These are phyloP conservation scores for Manis pentadactyla DNA, from an alignment of 2,797 vertebrate species.

Conservation along the genomic window DNA sequence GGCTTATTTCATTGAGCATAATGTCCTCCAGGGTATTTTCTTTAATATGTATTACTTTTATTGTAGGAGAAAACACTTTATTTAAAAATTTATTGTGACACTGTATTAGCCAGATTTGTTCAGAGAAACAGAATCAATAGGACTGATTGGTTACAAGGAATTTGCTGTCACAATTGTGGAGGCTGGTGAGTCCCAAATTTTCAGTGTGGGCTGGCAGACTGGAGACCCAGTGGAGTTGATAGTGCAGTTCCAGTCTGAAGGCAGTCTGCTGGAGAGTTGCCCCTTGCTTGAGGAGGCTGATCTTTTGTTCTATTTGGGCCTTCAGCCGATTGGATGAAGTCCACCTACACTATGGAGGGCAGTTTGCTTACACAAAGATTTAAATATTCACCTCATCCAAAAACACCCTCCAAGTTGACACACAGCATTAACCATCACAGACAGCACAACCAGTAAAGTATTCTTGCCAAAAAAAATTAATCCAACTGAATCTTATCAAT, in stretches of 20 bases:
- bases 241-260: not conserved
- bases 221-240: not conserved
- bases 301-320: not conserved
- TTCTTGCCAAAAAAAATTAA: not conserved
- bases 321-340: not conserved
- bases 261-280: not conserved
- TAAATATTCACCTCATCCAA: not conserved
- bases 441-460: not conserved
- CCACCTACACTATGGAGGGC: not conserved
- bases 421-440: not conserved
- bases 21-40: not conserved
- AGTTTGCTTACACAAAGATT: not conserved
- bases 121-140: not conserved
- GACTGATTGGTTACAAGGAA: not conserved
- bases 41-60: not conserved
- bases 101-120: not conserved
- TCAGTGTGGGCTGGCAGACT: not conserved
- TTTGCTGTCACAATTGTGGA: not conserved
- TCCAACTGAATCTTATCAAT: not conserved
- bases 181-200: not conserved
- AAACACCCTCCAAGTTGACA: not conserved
- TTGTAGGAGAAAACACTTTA: not conserved
- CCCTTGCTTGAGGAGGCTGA: not conserved
- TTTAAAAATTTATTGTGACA: not conserved
- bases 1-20: no score